phyloP scores from a whole-genome alignment of 2,888 invertebrate genomes.

The Pyrrhia umbra region DNA sequence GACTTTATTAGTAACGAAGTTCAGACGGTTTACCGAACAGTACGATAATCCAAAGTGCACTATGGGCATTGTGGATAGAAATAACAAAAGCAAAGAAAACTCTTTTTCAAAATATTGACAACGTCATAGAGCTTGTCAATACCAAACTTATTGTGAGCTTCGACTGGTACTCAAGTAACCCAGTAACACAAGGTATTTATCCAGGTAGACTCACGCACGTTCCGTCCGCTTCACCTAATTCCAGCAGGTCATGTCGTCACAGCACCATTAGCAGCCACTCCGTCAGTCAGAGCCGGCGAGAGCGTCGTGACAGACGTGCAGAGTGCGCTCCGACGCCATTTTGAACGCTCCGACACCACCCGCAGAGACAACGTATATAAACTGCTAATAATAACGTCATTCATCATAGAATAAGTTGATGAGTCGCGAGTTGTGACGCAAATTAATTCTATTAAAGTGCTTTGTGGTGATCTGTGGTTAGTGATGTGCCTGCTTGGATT shows the following conservation, averaged over 20 bases:
- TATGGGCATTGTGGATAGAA: too few relatives aligned
- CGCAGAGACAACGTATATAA: constrained; percentile 73
- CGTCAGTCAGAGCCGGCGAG: constrained; percentile 59
- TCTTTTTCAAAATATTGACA: not conserved
- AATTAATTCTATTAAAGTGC: constrained; percentile 52
- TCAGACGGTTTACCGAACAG: too few relatives aligned
- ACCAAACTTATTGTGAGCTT: too few relatives aligned
- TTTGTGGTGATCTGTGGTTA: constrained; percentile 59
- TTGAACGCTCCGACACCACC: constrained; percentile 65
- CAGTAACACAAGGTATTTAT: constrained; percentile 23
- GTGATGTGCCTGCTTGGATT: constrained; percentile 59
- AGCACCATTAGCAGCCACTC: constrained; percentile 5
- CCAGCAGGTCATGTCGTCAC: constrained; percentile 53
- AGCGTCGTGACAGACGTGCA: constrained; percentile 62
- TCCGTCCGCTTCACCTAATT: constrained; percentile 62
- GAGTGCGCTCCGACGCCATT: constrained; percentile 35
- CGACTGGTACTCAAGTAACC: too few relatives aligned
- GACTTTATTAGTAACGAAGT: too few relatives aligned
- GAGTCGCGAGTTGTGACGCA: constrained; percentile 51
- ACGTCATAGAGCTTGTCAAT: not conserved
- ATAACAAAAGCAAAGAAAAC: too few relatives aligned
- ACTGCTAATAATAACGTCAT: constrained; percentile 72
- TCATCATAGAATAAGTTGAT: constrained; percentile 63
- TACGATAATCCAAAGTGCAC: too few relatives aligned
- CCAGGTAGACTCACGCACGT: constrained; percentile 50